Evolutionary conservation across 2,113 vertebrate genomes (phyloP).

Genomic region (Channa argus): DNA sequence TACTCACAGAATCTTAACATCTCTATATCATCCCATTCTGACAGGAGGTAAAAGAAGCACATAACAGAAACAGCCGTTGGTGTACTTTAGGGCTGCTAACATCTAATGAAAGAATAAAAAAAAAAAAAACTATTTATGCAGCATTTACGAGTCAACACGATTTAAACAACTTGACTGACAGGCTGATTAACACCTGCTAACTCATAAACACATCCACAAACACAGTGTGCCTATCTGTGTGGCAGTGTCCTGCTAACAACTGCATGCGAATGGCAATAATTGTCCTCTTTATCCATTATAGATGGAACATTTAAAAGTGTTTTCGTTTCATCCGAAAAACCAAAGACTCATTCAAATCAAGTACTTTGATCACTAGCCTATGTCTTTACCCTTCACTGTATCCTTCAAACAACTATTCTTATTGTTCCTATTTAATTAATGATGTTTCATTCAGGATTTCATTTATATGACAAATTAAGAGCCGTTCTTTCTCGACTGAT

Average conservation of each 20-base stretch:
- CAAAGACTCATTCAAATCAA: constrained; percentile 45
- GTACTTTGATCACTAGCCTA: constrained; percentile 58
- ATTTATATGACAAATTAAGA: constrained; percentile 77
- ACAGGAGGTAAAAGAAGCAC: constrained; percentile 29
- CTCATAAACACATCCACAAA: not conserved
- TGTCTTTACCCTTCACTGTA: constrained; percentile 65
- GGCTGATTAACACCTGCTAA: constrained; percentile 12
- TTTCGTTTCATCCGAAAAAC: constrained; percentile 44
- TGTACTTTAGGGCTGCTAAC: not conserved
- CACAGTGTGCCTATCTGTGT: not conserved
- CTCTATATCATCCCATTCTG: constrained; percentile 44
- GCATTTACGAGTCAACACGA: constrained; percentile 10
- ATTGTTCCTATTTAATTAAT: constrained; percentile 76
- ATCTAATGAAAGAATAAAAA: constrained; percentile 5
- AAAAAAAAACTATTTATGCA: constrained; percentile 10
- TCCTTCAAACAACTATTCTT: constrained; percentile 67
- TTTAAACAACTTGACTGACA: constrained; percentile 1
- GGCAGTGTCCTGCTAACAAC: constrained; percentile 5
- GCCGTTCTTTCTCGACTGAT: constrained; percentile 76
- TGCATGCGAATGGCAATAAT: constrained; percentile 5
- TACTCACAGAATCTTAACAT: constrained; percentile 51
- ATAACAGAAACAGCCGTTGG: constrained; percentile 9
- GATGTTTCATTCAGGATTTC: constrained; percentile 71
- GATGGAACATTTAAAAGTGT: constrained; percentile 21
- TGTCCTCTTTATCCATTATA: constrained; percentile 7